These are phyloP conservation scores for Ciona savignyi DNA, from an alignment of 23 tunicate genomes.

Conservation along the genomic window DNA sequence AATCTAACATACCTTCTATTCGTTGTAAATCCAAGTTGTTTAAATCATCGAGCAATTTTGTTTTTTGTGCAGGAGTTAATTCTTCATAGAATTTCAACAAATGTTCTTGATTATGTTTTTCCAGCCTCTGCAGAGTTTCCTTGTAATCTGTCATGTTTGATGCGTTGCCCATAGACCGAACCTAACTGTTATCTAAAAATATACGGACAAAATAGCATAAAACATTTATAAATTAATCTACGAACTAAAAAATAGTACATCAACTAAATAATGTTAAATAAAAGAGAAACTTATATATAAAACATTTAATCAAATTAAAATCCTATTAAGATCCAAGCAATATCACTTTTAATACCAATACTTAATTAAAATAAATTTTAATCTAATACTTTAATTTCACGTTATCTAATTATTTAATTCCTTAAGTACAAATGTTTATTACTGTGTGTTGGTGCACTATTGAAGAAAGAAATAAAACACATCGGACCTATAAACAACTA, in stretches of 20 bases:
- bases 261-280: not conserved
- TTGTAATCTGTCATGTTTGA: not conserved
- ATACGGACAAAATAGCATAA: not conserved
- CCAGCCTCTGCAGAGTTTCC: constrained; percentile 6
- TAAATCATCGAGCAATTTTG: constrained; percentile 34
- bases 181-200: not conserved
- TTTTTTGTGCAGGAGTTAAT: constrained; percentile 32
- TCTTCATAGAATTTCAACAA: constrained; percentile 28
- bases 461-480: no score
- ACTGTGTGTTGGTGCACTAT: no score
- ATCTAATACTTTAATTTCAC: no score
- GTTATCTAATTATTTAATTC: no score
- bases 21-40: constrained; percentile 43
- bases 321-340: no score
- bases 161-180: not conserved
- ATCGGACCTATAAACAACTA: no score
- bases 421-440: no score
- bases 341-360: not conserved
- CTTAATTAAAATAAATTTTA: no score
- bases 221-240: no score
- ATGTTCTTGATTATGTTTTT: constrained; percentile 47
- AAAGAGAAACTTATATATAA: no score
- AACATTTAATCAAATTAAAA: no score
- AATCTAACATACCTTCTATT: constrained; percentile 30
- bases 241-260: not conserved